These are phyloP conservation scores for Leguminivora glycinivorella DNA, from an alignment of 1,140 invertebrate species.

Conservation along the genomic window DNA sequence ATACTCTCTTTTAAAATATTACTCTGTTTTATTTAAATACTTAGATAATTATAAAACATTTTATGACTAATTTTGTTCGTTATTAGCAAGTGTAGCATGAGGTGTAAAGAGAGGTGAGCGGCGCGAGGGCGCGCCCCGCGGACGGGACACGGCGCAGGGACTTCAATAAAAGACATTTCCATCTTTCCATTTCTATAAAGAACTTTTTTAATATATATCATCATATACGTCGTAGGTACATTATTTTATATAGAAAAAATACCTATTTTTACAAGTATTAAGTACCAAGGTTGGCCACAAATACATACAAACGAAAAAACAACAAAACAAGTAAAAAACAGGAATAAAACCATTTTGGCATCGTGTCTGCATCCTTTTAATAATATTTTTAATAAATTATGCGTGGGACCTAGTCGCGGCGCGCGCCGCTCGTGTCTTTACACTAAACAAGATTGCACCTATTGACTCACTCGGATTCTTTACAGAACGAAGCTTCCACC, in stretches of 20 bases:
- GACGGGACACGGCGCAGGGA: not conserved
- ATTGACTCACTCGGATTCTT: slow-evolving; percentile 72
- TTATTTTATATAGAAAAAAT: slow-evolving; percentile 77
- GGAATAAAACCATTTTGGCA: slow-evolving; percentile 78
- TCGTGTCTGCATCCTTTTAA: slow-evolving; percentile 69
- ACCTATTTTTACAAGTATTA: slow-evolving; percentile 76
- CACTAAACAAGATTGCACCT: slow-evolving; percentile 73
- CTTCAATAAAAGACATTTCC: slow-evolving; percentile 63
- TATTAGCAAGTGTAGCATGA: slow-evolving; percentile 2
- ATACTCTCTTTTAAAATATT: slow-evolving; percentile 71
- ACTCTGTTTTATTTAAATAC: slow-evolving; percentile 76
- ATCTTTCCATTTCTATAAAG: slow-evolving; percentile 70
- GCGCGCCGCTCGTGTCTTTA: slow-evolving; percentile 37
- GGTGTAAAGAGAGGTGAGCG: not conserved
- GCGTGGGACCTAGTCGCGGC: slow-evolving; percentile 48
- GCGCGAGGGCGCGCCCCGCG: not conserved
- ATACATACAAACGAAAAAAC: slow-evolving; percentile 77
- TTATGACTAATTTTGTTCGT: slow-evolving; percentile 57
- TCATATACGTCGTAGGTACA: slow-evolving; percentile 74
- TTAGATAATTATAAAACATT: slow-evolving; percentile 75
- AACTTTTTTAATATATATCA: slow-evolving; percentile 73
- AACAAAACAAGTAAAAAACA: slow-evolving; percentile 78
- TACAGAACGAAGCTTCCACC: slow-evolving; percentile 66
- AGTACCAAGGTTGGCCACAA: slow-evolving; percentile 76
- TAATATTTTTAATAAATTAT: slow-evolving; percentile 70